phyloP scores from a whole-genome alignment of 2,797 vertebrate species.

The Channallabes apus region DNA sequence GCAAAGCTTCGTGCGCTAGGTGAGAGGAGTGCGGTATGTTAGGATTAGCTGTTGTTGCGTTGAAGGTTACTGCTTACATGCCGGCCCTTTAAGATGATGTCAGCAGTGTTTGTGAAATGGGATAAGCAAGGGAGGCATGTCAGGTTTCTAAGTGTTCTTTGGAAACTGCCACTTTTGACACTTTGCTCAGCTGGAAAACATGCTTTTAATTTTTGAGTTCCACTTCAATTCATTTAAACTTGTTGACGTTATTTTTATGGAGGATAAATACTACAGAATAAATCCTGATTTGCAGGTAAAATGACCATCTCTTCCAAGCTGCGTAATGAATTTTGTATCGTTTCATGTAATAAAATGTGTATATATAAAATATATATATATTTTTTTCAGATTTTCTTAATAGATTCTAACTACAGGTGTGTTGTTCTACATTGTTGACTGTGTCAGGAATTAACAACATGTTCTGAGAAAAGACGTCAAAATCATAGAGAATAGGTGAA shows the following conservation, averaged over 20 bases:
- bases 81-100: constrained; percentile 34
- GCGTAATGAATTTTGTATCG: not conserved
- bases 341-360: too few species aligned
- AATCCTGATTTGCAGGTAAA: not conserved
- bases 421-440: not conserved
- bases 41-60: not conserved
- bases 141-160: not conserved
- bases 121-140: constrained; percentile 13
- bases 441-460: not conserved
- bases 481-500: not conserved
- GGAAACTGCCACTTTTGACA: not conserved
- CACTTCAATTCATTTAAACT: not conserved
- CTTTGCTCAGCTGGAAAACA: not conserved
- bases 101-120: constrained; percentile 16
- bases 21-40: not conserved
- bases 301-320: not conserved
- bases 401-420: not conserved
- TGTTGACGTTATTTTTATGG: not conserved
- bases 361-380: too few species aligned
- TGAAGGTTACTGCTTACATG: not conserved
- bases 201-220: not conserved
- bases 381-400: not conserved
- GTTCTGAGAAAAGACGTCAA: not conserved
- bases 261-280: too few species aligned
- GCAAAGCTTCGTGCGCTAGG: too few species aligned